phyloP scores from a whole-genome alignment of 2,113 vertebrate species.

The Hucho hucho region DNA sequence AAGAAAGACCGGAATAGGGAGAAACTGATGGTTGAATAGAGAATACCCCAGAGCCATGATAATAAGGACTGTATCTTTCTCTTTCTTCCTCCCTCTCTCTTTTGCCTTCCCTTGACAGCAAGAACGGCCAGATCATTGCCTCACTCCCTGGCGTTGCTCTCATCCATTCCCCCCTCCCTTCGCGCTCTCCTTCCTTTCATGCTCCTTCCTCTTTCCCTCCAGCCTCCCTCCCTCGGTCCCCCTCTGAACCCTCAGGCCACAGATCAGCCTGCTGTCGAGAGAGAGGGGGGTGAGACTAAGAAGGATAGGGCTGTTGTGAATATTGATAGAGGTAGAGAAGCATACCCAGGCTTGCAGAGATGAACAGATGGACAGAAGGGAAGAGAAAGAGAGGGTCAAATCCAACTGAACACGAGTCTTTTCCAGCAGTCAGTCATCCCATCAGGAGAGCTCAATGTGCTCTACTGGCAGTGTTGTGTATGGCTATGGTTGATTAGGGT shows the following conservation, averaged over 20 bases:
- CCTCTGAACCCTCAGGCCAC: conserved; percentile 43
- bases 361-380: conserved; percentile 9
- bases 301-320: not conserved
- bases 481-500: not conserved
- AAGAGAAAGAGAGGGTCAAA: not conserved
- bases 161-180: conserved; percentile 35
- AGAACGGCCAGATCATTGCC: conserved; percentile 62
- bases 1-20: conserved; percentile 34
- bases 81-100: conserved; percentile 7
- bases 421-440: not conserved
- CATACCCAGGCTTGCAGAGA: conserved; percentile 17
- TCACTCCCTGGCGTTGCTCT: conserved; percentile 48
- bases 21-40: conserved; percentile 31
- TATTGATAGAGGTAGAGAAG: not conserved
- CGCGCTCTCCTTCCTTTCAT: conserved; percentile 40
- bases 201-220: conserved; percentile 13
- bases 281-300: not conserved
- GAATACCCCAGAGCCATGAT: conserved; percentile 51
- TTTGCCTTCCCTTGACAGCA: conserved; percentile 54
- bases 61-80: conserved; percentile 45
- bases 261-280: conserved; percentile 48
- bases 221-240: conserved; percentile 25
- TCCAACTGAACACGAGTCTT: not conserved
- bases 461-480: not conserved
- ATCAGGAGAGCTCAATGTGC: not conserved